These are phyloP conservation scores for Barbus barbus DNA, from an alignment of 2,113 vertebrate genomes.

Conservation along the genomic window DNA sequence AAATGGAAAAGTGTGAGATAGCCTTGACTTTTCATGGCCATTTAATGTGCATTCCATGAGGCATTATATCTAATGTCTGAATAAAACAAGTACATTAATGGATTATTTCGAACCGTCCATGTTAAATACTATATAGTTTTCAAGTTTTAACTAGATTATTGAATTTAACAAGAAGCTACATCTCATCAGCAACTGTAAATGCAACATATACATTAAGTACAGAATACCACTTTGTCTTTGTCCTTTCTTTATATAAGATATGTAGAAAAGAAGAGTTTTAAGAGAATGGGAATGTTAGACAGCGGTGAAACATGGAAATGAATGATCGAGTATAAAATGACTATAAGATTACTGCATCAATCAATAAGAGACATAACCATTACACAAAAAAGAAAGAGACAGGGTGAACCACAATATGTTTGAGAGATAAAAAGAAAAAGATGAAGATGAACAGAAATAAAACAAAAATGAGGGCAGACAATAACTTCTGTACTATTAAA, in stretches of 20 bases:
- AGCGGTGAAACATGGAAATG: neutral
- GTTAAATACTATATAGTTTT: neutral
- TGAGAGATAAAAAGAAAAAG: neutral
- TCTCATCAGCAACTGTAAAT: neutral
- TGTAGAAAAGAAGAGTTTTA: constrained; percentile 46
- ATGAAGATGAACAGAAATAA: constrained; percentile 43
- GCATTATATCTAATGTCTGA: constrained; percentile 16
- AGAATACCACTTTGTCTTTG: neutral
- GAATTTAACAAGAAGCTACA: neutral
- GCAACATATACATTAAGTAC: neutral
- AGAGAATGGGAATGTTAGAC: neutral
- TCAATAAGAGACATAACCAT: neutral
- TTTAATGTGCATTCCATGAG: neutral
- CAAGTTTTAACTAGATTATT: neutral
- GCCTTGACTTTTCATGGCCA: neutral
- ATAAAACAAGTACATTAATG: neutral
- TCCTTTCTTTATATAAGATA: neutral
- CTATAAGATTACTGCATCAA: neutral
- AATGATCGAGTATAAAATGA: neutral
- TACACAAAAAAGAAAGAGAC: neutral
- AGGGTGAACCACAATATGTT: neutral
- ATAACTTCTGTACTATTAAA: constrained; percentile 44
- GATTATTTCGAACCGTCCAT: neutral
- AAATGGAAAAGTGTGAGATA: constrained; percentile 10
- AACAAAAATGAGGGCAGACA: constrained; percentile 13